Base-by-base conservation (phyloP, 2,113 vertebrate species). In the Chaenocephalus aceratus region DNA sequence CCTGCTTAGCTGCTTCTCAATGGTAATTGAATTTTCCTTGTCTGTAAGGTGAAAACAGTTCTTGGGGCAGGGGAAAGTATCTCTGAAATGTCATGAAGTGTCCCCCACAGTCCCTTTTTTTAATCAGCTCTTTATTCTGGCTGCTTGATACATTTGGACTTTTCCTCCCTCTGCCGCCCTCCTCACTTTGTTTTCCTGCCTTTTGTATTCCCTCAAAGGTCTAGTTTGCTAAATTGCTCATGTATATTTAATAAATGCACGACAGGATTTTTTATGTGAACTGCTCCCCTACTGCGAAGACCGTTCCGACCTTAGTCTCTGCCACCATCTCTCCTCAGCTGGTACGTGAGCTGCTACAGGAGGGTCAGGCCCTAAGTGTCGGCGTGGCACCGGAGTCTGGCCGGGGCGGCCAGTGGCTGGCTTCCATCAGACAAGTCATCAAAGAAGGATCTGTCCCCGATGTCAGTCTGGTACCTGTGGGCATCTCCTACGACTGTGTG, bases 391-490 rank as follows among this genome's bases (percentile, higher is more conserved):
- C 94, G 86, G 69, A 94, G 95, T 85, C 85, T 79, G 93, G 92
- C 21, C 78, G 10, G 0, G 84, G 81, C 0, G 72, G 91, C 2
- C 91, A 88, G 86, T 92, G 80, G 88, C 90, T 97, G 59, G 95
- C 96, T 0, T 44, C 74, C 13, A 84, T 98, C 68, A 90, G 91
- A 0, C 88, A 93, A 18, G 93, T 94, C 0, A 75, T 97, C 75
- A 89, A 74, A 18, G 85, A 85, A 0, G 87, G 93, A 0, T 60
- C 81, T 0, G 82, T 97, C 56, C 82, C 96, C 0, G 96, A 99
- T 6, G 85, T 95, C 59, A 84, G 84, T 13, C 14, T 99, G 44
- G 93, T 97, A 16, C 97, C 97, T 0, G 94, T 97, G 85, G 96
- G 96, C 49, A 90, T 97, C 26, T 92, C 96, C 74, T 98, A 98